Base-by-base conservation (phyloP, 1,140 invertebrate species). In the Epicauta chinensis region DNA sequence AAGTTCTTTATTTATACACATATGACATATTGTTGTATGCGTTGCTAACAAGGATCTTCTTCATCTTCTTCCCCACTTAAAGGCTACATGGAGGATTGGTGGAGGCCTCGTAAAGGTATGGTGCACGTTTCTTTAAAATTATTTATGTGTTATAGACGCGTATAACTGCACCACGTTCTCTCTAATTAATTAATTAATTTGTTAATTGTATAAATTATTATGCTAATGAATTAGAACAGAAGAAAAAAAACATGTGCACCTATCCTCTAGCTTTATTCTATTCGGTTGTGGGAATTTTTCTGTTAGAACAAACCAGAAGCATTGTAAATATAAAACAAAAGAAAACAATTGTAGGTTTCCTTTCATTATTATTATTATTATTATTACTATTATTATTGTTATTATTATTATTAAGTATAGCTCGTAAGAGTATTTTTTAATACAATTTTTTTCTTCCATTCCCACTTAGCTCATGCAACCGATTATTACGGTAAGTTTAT, bases 401-500 rank as follows among this genome's bases (percentile, higher is more conserved):
- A 49, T 49, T 39, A 16, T 14, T 38, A 36, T 40, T 29, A 38
- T 40, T 40, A 49, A 14, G 37, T 49, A 23, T 36, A 34, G 10
- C 36, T 46, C 36, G 12, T 46, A n/a, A 30, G 16, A 31, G 37
- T 39, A 37, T 40, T 14, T 49, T 47, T 48, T 55, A 52, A 55
- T 58, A 52, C 49, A 51, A 69, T 70, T 75, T 58, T 80, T 81
- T 80, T 74, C 79, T 82, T 79, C 77, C 77, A 79, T 73, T 80
- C 77, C 75, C 71, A 75, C 76, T 79, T 82, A 95, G 92, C 90
- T 80, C 91, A 94, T 83, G 88, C 91, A 71, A 92, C 93, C 81
- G 92, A 94, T 81, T 96, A 95, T 82, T 96, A 96, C 91, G 92
- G 93, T 97, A 92, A 97, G 93, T 93, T 80, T 79, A 81, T 81